Conservation (phyloP, 1,140 invertebrate species). For the Drosophila funebris region DNA sequence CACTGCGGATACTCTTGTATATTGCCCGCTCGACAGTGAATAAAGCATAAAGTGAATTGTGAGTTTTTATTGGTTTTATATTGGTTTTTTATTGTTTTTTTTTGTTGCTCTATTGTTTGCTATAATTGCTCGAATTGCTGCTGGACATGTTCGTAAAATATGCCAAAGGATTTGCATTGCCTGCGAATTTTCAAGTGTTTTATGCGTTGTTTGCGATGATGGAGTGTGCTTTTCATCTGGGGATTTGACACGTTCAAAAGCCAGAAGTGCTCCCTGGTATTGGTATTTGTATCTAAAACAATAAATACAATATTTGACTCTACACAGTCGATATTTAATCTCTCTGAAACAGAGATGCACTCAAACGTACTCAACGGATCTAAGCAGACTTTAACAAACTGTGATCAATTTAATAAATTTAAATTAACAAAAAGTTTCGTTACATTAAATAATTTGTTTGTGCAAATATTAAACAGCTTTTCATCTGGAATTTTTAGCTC, state of each 20-base stretch:
- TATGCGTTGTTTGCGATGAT: constrained; percentile 18
- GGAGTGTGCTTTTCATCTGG: constrained; percentile 12
- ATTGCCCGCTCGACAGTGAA: neutral
- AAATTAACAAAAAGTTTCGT: neutral
- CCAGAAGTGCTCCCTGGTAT: neutral
- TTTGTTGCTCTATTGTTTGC: constrained; percentile 9
- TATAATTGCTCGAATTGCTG: constrained; percentile 33
- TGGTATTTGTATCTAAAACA: constrained; percentile 12
- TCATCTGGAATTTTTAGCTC: neutral
- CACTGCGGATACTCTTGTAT: neutral
- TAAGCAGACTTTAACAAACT: too few relatives aligned
- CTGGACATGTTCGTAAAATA: constrained; percentile 25
- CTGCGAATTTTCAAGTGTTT: constrained; percentile 20
- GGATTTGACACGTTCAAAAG: constrained; percentile 39
- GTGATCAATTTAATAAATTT: neutral
- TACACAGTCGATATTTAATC: neutral
- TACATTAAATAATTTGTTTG: neutral
- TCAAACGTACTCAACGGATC: too few relatives aligned
- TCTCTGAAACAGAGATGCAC: neutral
- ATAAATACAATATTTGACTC: constrained; percentile 12
- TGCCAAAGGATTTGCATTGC: constrained; percentile 28
- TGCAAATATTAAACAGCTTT: neutral
- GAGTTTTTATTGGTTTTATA: constrained; percentile 21
- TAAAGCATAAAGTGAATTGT: constrained; percentile 6
- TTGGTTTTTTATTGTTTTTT: neutral